A percentile compares a stretch with the other conserved stretches of the same genome.
These are phyloP conservation scores for Melanerpes formicivorus DNA, from an alignment of 2,113 vertebrate species.

Conservation along the genomic window DNA sequence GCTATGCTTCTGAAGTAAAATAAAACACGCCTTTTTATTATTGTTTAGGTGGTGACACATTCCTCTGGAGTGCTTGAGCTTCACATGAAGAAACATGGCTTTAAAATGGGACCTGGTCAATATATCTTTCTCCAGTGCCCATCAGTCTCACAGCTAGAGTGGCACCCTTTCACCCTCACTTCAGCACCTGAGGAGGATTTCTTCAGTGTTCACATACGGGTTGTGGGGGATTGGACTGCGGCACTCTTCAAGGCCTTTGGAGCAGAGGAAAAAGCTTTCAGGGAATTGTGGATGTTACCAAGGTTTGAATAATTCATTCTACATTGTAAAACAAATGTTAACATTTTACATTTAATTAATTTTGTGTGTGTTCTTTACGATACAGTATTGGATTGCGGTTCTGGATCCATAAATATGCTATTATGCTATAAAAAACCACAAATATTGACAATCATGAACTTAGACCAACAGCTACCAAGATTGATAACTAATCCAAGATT, in stretches of 20 bases:
- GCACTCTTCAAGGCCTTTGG: constrained; percentile 73
- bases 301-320: constrained; percentile 67
- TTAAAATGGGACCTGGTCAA: constrained; percentile 81
- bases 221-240: constrained; percentile 77
- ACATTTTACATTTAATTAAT: neutral
- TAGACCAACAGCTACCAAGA: neutral
- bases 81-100: constrained; percentile 78
- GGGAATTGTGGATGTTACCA: constrained; percentile 70
- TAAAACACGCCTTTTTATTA: neutral
- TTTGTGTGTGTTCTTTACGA: neutral
- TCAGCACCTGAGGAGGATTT: constrained; percentile 82
- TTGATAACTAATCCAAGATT: neutral
- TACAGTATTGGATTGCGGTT: neutral
- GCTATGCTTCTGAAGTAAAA: neutral
- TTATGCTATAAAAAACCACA: neutral
- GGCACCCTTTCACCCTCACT: constrained; percentile 86
- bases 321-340: constrained; percentile 3
- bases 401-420: neutral
- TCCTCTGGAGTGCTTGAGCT: constrained; percentile 81
- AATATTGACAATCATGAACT: neutral
- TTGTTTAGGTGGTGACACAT: constrained; percentile 76
- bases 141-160: constrained; percentile 75
- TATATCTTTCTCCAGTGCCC: constrained; percentile 82
- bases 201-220: constrained; percentile 80
- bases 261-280: constrained; percentile 36